These are phyloP conservation scores for Phymorhynchus buccinoides DNA, from an alignment of 1,140 invertebrate genomes.

Conservation along the genomic window DNA sequence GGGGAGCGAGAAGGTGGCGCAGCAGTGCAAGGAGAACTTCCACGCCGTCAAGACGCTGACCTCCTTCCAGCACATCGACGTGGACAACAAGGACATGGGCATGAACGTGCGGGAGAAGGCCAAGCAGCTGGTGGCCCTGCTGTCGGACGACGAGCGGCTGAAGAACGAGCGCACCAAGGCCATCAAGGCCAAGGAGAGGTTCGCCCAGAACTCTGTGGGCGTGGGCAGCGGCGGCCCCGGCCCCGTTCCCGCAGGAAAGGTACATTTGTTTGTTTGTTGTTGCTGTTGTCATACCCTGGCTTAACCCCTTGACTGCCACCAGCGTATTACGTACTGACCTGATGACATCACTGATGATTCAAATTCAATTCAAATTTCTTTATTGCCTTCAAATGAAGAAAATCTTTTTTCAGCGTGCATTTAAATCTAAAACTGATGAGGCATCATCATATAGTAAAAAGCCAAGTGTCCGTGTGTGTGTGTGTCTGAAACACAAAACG, in stretches of 20 bases:
- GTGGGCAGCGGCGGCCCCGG: constrained; percentile 59
- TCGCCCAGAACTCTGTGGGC: constrained; percentile 71
- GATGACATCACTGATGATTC: too few species aligned
- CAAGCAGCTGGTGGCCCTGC: constrained; percentile 93
- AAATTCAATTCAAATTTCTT: too few species aligned
- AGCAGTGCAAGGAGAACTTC: constrained; percentile 99
- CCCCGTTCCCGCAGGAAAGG: background rate
- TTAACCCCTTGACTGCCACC: too few species aligned
- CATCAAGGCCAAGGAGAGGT: constrained; percentile 90
- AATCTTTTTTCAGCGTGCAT: too few species aligned
- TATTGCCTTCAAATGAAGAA: too few species aligned
- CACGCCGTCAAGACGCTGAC: constrained; percentile 97
- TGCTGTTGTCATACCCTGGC: too few species aligned
- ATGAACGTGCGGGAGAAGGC: constrained; percentile 98
- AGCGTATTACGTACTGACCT: too few species aligned
- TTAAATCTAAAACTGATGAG: too few species aligned
- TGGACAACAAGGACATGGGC: constrained; percentile 97
- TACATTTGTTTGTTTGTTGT: background rate
- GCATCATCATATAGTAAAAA: too few species aligned
- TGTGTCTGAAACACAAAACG: too few species aligned
- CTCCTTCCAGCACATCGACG: constrained; percentile 97
- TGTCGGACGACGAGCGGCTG: constrained; percentile 97
- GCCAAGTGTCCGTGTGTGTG: too few species aligned
- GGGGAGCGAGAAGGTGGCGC: constrained; percentile 97
- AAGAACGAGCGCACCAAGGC: constrained; percentile 96